A percentile compares a stretch with the other conserved stretches of the same genome.
These are phyloP conservation scores for Neolamprologus caudopunctatus DNA, from an alignment of 2,113 vertebrate species.

Conservation along the genomic window DNA sequence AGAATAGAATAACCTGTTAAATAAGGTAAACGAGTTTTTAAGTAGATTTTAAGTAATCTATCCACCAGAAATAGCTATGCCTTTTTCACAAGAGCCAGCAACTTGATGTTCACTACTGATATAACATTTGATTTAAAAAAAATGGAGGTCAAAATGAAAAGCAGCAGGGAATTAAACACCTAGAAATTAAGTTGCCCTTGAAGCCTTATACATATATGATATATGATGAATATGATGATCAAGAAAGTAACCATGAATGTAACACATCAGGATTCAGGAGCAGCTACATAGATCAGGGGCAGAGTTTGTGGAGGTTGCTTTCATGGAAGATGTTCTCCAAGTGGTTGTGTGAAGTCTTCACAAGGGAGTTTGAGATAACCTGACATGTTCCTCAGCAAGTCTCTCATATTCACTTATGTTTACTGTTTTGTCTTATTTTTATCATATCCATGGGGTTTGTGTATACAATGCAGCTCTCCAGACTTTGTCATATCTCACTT, in stretches of 20 bases:
- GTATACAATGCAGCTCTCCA: neutral
- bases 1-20: too few relatives aligned
- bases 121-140: neutral
- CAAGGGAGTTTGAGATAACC: neutral
- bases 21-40: too few relatives aligned
- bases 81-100: neutral
- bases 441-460: neutral
- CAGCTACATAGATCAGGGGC: too few relatives aligned
- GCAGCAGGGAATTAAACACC: too few relatives aligned
- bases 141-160: too few relatives aligned
- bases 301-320: neutral
- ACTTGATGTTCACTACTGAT: neutral
- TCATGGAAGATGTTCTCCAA: neutral
- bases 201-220: too few relatives aligned
- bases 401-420: neutral
- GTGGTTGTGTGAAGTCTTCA: neutral
- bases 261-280: too few relatives aligned
- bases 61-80: too few relatives aligned
- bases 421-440: neutral
- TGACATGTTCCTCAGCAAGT: neutral
- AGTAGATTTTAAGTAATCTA: too few relatives aligned
- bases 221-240: too few relatives aligned
- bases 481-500: neutral
- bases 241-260: too few relatives aligned
- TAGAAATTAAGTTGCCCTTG: too few relatives aligned